Evolutionary conservation across 2,113 vertebrate species (phyloP).

Genomic region (Excalfactoria chinensis): DNA sequence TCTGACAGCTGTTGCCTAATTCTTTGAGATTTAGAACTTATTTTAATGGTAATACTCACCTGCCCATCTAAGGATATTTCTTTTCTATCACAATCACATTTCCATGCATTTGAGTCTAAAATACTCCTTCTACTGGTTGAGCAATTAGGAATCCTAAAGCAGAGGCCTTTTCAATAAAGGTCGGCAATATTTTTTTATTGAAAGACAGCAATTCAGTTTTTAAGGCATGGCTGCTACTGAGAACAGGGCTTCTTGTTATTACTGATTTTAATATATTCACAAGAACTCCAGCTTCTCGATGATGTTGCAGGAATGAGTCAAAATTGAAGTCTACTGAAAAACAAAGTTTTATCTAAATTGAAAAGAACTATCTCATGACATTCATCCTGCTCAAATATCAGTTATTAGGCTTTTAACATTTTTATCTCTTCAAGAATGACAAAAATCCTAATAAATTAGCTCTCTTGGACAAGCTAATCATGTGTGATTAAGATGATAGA

Average conservation of each 20-base stretch:
- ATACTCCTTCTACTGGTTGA: background rate
- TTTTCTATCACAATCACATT: background rate
- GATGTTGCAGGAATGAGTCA: background rate
- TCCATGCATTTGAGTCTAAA: background rate
- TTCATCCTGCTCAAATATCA: constrained; percentile 22
- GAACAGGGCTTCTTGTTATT: background rate
- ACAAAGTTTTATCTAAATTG: background rate
- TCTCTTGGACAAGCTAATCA: background rate
- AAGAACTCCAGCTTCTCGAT: background rate
- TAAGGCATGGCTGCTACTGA: background rate
- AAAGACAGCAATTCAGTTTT: background rate
- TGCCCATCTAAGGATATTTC: background rate
- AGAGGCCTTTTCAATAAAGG: background rate
- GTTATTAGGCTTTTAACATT: background rate
- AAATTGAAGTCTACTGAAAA: constrained; percentile 7
- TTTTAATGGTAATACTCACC: background rate
- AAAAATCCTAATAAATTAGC: constrained; percentile 11
- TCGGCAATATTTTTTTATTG: background rate
- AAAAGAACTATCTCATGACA: background rate
- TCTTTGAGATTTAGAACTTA: background rate
- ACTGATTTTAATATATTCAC: background rate
- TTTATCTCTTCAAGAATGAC: constrained; percentile 4
- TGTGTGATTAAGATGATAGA: constrained; percentile 29
- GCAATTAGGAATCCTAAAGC: background rate
- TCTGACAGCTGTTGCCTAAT: background rate